Conservation (phyloP, 2,797 vertebrate species). For the Stomatorhinus walkeri region DNA sequence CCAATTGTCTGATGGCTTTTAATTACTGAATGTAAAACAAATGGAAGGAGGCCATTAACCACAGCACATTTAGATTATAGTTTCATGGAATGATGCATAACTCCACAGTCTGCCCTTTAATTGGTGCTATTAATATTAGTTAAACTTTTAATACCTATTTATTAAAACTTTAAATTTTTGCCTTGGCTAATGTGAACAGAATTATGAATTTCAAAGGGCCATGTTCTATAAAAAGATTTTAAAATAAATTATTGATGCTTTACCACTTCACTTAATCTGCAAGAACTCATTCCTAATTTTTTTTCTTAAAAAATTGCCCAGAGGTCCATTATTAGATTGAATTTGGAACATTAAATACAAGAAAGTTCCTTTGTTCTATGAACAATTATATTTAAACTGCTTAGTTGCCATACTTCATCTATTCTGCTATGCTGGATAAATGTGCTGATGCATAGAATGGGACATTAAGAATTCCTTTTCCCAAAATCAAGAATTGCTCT, state of each 20-base stretch:
- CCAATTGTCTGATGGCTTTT: slow-evolving; percentile 7
- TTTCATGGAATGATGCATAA: slow-evolving; percentile 57
- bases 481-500: not conserved
- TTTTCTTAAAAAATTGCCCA: slow-evolving; percentile 55
- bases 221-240: slow-evolving; percentile 64
- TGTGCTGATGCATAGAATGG: slow-evolving; percentile 1
- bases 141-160: slow-evolving; percentile 72
- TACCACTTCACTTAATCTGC: slow-evolving; percentile 58
- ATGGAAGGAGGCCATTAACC: slow-evolving; percentile 1
- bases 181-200: slow-evolving; percentile 55
- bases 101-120: slow-evolving; percentile 53
- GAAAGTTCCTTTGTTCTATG: slow-evolving; percentile 37
- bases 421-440: not conserved
- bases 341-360: slow-evolving; percentile 50
- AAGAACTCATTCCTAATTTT: slow-evolving; percentile 53
- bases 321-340: slow-evolving; percentile 56
- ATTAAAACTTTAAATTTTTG: slow-evolving; percentile 60
- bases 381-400: slow-evolving; percentile 39
- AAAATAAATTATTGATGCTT: slow-evolving; percentile 62
- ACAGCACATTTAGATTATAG: slow-evolving; percentile 27
- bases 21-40: slow-evolving; percentile 13
- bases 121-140: slow-evolving; percentile 68
- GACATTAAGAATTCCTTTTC: slow-evolving; percentile 3
- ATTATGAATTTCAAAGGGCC: slow-evolving; percentile 62
- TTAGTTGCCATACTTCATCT: slow-evolving; percentile 15